Evolutionary conservation across 2,888 invertebrate species (phyloP), one percentile per base, ranked within the genome.

Genomic region (Galerucella pusilla): DNA sequence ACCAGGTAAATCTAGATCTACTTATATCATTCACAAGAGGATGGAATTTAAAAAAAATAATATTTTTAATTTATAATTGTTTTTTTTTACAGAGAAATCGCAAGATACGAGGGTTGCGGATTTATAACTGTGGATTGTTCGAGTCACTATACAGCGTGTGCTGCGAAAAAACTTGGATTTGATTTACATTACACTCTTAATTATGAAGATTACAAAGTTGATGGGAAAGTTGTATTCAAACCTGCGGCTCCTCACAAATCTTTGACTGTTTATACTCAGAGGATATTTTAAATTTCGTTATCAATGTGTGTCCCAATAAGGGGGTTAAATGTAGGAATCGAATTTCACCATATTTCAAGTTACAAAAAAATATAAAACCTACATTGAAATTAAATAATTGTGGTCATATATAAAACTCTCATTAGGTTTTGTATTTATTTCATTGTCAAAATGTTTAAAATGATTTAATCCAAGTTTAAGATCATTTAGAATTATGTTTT

Each of bases 131-230:
- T 92, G 65, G 92, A 94, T 81, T 94, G 94, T 75, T 92, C 93
- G 9, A 95, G 94, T 82, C 90, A 91, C 74, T 95, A 90, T 86
- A 94, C 94, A 2, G 94, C 94, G 0, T 91, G 91, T 84, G 91
- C 94, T 0, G 92, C 94, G 67, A 91, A 91, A 76, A 91, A 91
- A 80, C 87, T 92, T 16, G 94, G 94, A 61, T 94, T 93, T 86
- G 90, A 91, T 54, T 90, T 91, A 84, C 90, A 93, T 70, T 93
- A 92, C 85, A 88, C 89, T 63, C 87, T 92, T 28, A 89, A 89
- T 3, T 95, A 93, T 84, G 87, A 86, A 0, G 93, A 94, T 68
- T 93, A 93, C 81, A 83, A 85, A 80, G 89, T 90, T 69, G 89
- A 93, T 66, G 92, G 91, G 10, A 90, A 91, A 60, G 88, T 91